Conservation (phyloP, 2,113 vertebrate genomes). For the Pseudolaguvia tuberculata region DNA sequence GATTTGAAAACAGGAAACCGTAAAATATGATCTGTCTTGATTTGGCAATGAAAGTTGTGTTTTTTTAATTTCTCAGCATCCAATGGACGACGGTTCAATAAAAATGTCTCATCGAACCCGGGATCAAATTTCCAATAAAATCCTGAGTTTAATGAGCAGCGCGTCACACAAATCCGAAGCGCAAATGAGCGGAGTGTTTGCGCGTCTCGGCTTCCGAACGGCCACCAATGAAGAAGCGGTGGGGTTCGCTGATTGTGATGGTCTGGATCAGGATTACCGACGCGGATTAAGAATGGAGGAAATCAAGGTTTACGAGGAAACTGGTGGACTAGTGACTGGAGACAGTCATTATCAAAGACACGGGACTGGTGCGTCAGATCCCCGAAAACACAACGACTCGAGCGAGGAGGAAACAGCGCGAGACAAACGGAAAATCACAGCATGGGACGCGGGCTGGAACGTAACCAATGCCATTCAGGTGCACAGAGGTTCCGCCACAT, state of each 20-base stretch:
- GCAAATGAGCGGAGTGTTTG: constrained; percentile 93
- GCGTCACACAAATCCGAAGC: constrained; percentile 91
- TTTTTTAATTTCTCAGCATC: constrained; percentile 18
- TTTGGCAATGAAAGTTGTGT: background rate
- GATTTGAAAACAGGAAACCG: background rate
- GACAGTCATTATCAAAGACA: constrained; percentile 92
- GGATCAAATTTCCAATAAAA: constrained; percentile 84
- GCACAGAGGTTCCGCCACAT: constrained; percentile 29
- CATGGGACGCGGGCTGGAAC: constrained; percentile 97
- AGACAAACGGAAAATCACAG: constrained; percentile 87
- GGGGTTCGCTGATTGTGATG: constrained; percentile 89
- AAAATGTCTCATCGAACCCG: constrained; percentile 88
- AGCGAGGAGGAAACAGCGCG: constrained; percentile 72
- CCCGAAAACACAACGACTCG: constrained; percentile 71
- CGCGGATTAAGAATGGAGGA: constrained; percentile 93
- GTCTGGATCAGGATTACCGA: constrained; percentile 89
- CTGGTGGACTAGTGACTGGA: constrained; percentile 72
- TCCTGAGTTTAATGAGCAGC: constrained; percentile 83
- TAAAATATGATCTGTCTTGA: background rate
- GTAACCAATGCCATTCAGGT: constrained; percentile 99
- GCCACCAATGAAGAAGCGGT: constrained; percentile 90
- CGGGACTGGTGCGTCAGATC: constrained; percentile 70
- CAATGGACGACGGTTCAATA: constrained; percentile 29
- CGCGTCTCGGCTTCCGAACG: constrained; percentile 92
- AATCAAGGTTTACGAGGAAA: constrained; percentile 72